Base-by-base conservation (phyloP, 2,797 vertebrate species). In the Galagoides demidoff region DNA sequence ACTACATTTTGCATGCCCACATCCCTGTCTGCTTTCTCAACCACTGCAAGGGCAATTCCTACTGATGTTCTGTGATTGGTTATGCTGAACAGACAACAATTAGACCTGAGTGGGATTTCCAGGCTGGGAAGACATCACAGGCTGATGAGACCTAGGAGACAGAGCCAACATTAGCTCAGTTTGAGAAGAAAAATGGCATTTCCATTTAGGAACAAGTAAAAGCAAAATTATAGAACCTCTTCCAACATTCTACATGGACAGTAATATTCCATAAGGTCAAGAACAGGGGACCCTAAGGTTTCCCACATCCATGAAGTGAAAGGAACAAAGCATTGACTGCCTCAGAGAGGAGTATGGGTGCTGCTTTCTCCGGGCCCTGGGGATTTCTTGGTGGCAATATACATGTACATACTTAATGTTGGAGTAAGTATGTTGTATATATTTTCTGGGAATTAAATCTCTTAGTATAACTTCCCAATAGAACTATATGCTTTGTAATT, bases 401-500 rank as follows among this genome's bases (percentile, higher is more conserved):
- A 20, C 29, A 34, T 74, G 25, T 49, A 29, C 2, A 9, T 70
- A 79, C 11, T 83, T 71, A 57, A 25, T 61, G 3, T 85, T 74
- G n/a, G 6, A 64, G 43, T 63, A 64, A 19, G 6, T 43, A 52
- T 59, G 8, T 14, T 84, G n/a, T 70, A 13, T 43, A 73, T 78
- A 7, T 64, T 89, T 83, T 93, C 29, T 85, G 63, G 95, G 73
- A 96, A 86, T 95, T 89, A 89, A 95, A 84, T 22, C 66, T 89
- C 52, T 81, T 89, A 68, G 31, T 43, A 82, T 39, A 84, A 73
- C 55, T 57, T 95, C 94, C n/a, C 27, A 70, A 22, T n/a, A 95
- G 31, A 94, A 81, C 12, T 43, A 31, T 64, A 45, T 78, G 19
- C 89, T 25, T 34, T 89, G 59, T 86, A 95, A 93, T 94, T 96